Base-by-base conservation (phyloP, 2,113 vertebrate genomes). In the Scortum barcoo region DNA sequence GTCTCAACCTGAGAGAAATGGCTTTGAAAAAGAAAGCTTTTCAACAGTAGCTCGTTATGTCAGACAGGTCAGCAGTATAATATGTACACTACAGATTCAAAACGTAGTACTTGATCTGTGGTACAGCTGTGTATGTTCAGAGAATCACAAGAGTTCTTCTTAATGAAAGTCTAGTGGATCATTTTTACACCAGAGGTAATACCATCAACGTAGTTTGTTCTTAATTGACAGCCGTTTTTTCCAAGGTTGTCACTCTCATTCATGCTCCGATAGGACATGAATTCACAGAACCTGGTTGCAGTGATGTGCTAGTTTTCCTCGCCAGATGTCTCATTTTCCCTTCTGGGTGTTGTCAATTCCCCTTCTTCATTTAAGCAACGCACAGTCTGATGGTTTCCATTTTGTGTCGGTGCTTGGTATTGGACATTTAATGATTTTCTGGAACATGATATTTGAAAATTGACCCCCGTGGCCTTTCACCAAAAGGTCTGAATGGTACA, bases 301-400 rank as follows among this genome's bases (percentile, higher is more conserved):
- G 54, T 76, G 72, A 74, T 71, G 71, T 51, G 50, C 77, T 68
- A 6, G 63, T 44, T 82, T 87, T 80, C 42, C 26, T 50, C 2
- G 11, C 26, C 62, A 83, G 76, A 76, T 74, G 60, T 50, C 60
- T 85, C 51, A 57, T 78, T 58, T 74, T 67, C 46, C 36, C 72
- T 26, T 82, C 65, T 73, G 83, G 70, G 78, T 78, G 28, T 46
- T 85, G 46, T 69, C 88, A 84, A 60, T 79, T 86, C 70, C 72
- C 67, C 67, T 77, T 73, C 40, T 63, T 86, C 71, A 88, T 88
- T 77, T 88, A 46, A 42, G 40, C 58, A 46, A 30, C 44, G 42
- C 70, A 83, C 76, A 79, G 42, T 75, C 81, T 61, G 67, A 73
- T 88, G 19, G 72, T 71, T 90, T 86, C 56, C 50, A 81, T 84